These are phyloP conservation scores for Myotis yumanensis DNA, from an alignment of 2,113 vertebrate species.

Conservation along the genomic window DNA sequence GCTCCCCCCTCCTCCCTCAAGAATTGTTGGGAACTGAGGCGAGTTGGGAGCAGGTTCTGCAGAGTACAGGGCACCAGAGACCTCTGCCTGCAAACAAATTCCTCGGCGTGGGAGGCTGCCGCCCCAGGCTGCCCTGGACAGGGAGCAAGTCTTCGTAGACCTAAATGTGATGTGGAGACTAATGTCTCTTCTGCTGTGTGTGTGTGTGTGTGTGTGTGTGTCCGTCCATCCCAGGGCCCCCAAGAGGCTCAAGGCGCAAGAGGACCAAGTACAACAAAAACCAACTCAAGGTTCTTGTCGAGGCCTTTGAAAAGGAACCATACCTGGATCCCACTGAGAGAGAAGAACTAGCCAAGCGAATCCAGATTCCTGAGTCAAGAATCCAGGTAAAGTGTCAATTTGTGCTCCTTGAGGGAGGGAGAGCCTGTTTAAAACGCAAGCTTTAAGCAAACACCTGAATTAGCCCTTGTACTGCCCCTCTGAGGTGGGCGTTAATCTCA, in stretches of 20 bases:
- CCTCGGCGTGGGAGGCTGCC: neutral
- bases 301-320: neutral
- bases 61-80: no score
- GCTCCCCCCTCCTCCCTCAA: no score
- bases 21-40: neutral
- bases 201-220: no score
- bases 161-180: neutral
- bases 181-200: neutral
- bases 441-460: neutral
- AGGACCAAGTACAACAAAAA: neutral
- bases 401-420: neutral
- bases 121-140: neutral
- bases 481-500: neutral
- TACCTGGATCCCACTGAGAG: neutral
- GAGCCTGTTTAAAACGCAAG: neutral
- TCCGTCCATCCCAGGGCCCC: neutral
- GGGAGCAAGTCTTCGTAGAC: neutral
- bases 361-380: neutral
- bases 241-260: neutral
- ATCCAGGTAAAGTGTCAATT: constrained; percentile 8
- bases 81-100: neutral
- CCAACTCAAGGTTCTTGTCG: neutral
- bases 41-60: neutral
- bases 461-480: neutral
- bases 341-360: neutral